Conservation (phyloP, 2,113 vertebrate genomes). For the Dasyprocta punctata region DNA sequence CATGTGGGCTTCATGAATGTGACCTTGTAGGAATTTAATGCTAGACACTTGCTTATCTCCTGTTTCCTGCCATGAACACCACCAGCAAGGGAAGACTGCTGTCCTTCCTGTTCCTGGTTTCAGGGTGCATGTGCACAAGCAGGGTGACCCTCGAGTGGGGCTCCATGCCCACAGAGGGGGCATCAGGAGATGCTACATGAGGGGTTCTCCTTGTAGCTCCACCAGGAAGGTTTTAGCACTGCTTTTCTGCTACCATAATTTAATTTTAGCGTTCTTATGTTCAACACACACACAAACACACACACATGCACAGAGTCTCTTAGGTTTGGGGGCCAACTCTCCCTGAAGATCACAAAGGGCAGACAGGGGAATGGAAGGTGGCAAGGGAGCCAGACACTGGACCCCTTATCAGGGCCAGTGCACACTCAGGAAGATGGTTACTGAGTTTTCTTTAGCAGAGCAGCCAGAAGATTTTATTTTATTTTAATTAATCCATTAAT, state of each 20-base stretch:
- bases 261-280: neutral
- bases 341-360: neutral
- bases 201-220: neutral
- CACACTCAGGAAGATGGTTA: neutral
- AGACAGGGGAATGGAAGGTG: neutral
- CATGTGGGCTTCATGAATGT: fast-evolving
- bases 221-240: neutral
- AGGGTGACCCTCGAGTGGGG: neutral
- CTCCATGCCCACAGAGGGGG: neutral
- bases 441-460: neutral
- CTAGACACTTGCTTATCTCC: neutral
- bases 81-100: neutral
- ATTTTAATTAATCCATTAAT: too few species aligned
- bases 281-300: neutral
- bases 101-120: neutral
- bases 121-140: fast-evolving
- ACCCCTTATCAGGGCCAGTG: neutral
- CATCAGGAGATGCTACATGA: neutral
- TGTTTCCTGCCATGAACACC: neutral
- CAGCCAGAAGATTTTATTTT: neutral
- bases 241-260: neutral
- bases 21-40: neutral
- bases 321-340: neutral
- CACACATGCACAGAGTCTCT: neutral
- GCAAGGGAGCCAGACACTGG: neutral